phyloP scores from a whole-genome alignment of 92 coral and sea anemone species.

The Actinernus sp. region DNA sequence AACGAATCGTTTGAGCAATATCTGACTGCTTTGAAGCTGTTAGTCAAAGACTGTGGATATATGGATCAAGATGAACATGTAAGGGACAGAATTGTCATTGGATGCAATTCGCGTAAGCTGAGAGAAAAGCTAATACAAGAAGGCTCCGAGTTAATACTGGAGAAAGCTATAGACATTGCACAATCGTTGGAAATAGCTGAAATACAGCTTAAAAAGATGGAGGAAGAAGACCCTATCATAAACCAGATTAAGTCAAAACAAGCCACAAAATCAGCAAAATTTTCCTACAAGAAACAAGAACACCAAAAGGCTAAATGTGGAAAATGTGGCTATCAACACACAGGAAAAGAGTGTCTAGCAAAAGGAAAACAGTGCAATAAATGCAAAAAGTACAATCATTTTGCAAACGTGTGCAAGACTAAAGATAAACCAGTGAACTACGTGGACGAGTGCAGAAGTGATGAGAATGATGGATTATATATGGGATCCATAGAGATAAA shows the following conservation, averaged over 20 bases:
- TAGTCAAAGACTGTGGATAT: slow-evolving; percentile 38
- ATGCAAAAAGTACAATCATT: slow-evolving; percentile 6
- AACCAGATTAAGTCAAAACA: background rate
- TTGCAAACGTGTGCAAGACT: slow-evolving; percentile 37
- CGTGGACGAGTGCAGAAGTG: slow-evolving; percentile 4
- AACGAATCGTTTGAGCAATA: slow-evolving; percentile 17
- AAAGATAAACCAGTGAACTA: slow-evolving; percentile 4
- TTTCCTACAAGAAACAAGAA: background rate
- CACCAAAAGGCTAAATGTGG: background rate
- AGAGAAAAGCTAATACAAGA: slow-evolving; percentile 47
- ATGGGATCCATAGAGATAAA: slow-evolving; percentile 17
- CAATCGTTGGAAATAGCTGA: slow-evolving; percentile 23
- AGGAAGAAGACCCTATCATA: background rate
- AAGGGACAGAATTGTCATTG: slow-evolving; percentile 43
- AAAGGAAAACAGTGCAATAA: background rate
- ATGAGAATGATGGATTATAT: slow-evolving; percentile 3
- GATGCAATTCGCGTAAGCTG: slow-evolving; percentile 29
- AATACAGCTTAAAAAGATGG: slow-evolving; percentile 27
- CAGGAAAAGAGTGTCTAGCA: background rate
- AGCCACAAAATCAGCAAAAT: background rate
- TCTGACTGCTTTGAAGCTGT: slow-evolving; percentile 16
- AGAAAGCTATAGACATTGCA: slow-evolving; percentile 49
- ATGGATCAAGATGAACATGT: slow-evolving; percentile 33
- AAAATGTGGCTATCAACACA: background rate
- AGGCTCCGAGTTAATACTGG: slow-evolving; percentile 43